phyloP scores from a whole-genome alignment of 1,140 invertebrate genomes.

The Gryllus bimaculatus region DNA sequence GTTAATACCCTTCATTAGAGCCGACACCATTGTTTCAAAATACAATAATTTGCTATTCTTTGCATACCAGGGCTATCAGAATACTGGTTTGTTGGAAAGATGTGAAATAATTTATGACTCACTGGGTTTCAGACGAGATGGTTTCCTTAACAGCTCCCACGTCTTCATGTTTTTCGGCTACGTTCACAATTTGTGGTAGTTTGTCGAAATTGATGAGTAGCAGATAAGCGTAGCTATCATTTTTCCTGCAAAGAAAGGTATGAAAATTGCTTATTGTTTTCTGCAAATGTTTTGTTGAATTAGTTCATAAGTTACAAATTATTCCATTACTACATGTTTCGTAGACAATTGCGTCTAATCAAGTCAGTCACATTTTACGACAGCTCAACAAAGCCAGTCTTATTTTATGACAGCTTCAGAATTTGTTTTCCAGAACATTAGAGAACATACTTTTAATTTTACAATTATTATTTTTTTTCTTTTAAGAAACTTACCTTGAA shows the following conservation, averaged over 20 bases:
- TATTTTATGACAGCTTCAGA: too few species aligned
- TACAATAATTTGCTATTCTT: too few species aligned
- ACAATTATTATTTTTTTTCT: neutral
- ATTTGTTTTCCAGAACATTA: too few species aligned
- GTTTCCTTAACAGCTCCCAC: neutral
- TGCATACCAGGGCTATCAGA: too few species aligned
- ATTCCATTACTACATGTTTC: neutral
- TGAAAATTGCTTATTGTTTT: neutral
- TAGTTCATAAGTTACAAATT: neutral
- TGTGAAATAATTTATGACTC: neutral
- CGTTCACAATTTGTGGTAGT: neutral
- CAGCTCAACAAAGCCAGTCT: neutral
- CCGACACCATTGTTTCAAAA: too few species aligned
- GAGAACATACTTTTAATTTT: neutral
- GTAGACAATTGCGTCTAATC: neutral
- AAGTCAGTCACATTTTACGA: neutral
- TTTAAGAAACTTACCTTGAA: neutral
- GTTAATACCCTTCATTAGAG: too few species aligned
- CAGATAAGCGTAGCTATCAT: neutral
- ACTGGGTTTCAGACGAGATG: neutral
- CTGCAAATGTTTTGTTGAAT: neutral
- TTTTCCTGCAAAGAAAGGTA: neutral
- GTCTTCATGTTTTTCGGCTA: neutral
- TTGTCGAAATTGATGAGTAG: neutral
- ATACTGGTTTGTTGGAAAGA: too few species aligned